Evolutionary conservation across 2,113 vertebrate genomes (phyloP).

Genomic region (Athene cunicularia): DNA sequence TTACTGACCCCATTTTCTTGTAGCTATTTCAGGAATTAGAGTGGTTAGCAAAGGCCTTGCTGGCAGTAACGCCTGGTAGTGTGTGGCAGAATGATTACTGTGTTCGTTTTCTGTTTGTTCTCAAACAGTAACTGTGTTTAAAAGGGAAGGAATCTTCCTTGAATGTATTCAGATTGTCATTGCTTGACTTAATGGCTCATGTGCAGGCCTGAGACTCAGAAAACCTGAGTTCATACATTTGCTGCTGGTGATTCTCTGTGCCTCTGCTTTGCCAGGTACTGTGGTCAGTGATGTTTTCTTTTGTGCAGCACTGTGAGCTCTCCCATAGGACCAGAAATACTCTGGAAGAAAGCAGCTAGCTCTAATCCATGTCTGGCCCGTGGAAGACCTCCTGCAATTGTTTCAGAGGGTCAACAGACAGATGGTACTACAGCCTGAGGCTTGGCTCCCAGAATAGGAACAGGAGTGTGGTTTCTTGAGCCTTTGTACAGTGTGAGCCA

Average conservation of each 20-base stretch:
- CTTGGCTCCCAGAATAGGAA: background rate
- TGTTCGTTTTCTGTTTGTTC: background rate
- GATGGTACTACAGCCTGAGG: background rate
- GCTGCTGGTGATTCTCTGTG: background rate
- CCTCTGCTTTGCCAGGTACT: background rate
- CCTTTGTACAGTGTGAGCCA: background rate
- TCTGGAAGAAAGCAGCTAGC: background rate
- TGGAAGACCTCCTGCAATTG: background rate
- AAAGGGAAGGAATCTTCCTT: background rate
- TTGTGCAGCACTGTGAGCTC: background rate
- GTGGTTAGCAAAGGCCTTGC: background rate
- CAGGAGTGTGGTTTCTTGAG: background rate
- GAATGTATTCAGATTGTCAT: background rate
- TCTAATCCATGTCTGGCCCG: background rate
- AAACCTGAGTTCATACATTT: rapidly evolving
- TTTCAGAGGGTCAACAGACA: background rate
- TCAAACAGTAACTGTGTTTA: background rate
- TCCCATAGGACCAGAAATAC: background rate
- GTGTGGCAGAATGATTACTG: background rate
- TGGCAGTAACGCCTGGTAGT: background rate
- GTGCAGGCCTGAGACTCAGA: background rate
- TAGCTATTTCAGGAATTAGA: conserved; percentile 16
- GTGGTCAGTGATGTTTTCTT: background rate
- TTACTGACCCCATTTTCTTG: conserved; percentile 30
- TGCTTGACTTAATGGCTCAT: background rate